Base-by-base conservation (phyloP, 2,888 invertebrate species). In the Aporophyla nigra region DNA sequence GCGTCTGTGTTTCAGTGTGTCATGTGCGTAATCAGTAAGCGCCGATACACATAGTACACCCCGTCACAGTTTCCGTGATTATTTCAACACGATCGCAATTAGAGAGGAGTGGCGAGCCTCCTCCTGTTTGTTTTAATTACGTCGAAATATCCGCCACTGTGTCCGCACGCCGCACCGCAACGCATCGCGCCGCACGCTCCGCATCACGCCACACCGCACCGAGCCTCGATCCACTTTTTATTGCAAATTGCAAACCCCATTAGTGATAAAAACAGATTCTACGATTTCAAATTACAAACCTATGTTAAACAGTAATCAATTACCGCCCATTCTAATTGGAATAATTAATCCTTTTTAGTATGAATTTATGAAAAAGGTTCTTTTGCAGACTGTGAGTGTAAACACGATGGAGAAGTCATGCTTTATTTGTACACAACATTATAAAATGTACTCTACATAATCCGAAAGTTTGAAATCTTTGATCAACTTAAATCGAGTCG, bases 71-170 rank as follows among this genome's bases (percentile, higher is more conserved):
- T 91, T 88, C 92, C 91, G 93, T 95, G 94, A 96, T 96, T 95
- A 96, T 95, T 96, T 94, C 93, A 95, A 95, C 94, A 93, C 93
- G 93, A 94, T 94, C 93, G 94, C 95, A 96, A 96, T 96, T 95
- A 96, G 94, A 94, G 94, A 95, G 94, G 94, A 95, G 95, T 95
- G 94, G 93, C 92, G 92, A 92, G 93, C 93, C 94, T 94, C 92
- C 94, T 95, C 92, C 93, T 96, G 95, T 96, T 96, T 96, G 96
- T 96, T 96, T 96, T 96, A 96, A 96, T 96, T 96, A 96, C 96
- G 93, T 92, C 92, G 94, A 94, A 96, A 95, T 94, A 95, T 92
- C 93, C 90, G 91, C 88, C 91, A 91, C 91, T 89, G 75, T 88
- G 89, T 89, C 91, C 92, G 89, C 91, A 89, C 85, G 73, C 81